Conservation (phyloP, 2,888 invertebrate species). For the Hoplodrina ambigua region DNA sequence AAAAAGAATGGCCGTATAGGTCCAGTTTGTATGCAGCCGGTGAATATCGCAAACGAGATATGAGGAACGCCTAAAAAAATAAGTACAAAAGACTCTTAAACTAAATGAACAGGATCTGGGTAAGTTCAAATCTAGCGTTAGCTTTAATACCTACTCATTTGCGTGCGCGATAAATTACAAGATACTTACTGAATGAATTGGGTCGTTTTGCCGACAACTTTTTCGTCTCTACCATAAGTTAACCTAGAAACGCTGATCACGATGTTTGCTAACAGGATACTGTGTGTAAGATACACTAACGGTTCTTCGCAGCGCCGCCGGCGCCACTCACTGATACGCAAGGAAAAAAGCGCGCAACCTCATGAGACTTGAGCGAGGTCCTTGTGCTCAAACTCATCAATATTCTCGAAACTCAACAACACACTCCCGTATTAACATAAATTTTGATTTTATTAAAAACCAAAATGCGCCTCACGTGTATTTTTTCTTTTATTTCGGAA, state of each 20-base stretch:
- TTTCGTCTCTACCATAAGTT: slow-evolving; percentile 62
- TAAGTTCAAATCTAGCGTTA: slow-evolving; percentile 18
- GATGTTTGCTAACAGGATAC: slow-evolving; percentile 67
- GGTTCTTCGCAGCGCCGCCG: slow-evolving; percentile 40
- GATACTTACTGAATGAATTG: slow-evolving; percentile 39
- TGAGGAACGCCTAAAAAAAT: background rate
- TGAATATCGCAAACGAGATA: slow-evolving; percentile 1
- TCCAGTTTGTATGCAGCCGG: background rate
- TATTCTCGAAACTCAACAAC: slow-evolving; percentile 25
- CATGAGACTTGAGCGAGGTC: slow-evolving; percentile 42
- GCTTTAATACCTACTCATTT: slow-evolving; percentile 29
- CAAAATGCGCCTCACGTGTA: background rate
- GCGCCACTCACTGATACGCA: slow-evolving; percentile 46
- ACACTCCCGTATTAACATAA: slow-evolving; percentile 10
- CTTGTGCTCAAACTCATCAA: slow-evolving; percentile 40
- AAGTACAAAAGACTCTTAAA: slow-evolving; percentile 7
- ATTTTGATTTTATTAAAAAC: slow-evolving; percentile 37
- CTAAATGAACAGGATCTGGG: slow-evolving; percentile 35
- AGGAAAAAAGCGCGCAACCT: slow-evolving; percentile 42
- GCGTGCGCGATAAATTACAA: slow-evolving; percentile 46
- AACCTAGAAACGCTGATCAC: slow-evolving; percentile 66
- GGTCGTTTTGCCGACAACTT: slow-evolving; percentile 47
- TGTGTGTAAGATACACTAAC: slow-evolving; percentile 62
- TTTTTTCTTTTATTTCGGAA: slow-evolving; percentile 30
- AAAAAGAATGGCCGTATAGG: background rate